Evolutionary conservation across 2,113 vertebrate species (phyloP), one percentile per base, ranked within the genome.

Genomic region (Paramormyrops kingsleyae): DNA sequence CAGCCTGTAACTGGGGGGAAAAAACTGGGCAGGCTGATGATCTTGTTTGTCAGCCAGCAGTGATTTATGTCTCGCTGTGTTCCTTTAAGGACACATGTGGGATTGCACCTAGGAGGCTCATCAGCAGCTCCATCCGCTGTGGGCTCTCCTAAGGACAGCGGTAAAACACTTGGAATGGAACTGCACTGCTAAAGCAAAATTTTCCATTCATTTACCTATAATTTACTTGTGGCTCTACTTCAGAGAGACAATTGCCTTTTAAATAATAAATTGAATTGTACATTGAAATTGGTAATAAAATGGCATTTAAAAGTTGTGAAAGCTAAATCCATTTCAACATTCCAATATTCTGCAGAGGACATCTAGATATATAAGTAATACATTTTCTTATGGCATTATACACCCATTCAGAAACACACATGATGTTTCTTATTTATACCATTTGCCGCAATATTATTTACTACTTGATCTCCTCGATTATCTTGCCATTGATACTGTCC

Each of bases 41-140:
- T 93, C 84, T 92, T 91, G n/a, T 91, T 2, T 91, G 89, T 93
- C 92, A 90, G 27, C 90, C 90, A 83, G 19, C 92, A 47, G 88
- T 95, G 94, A 96, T 96, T 96, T 95, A 95, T 91, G 91, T 92
- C 94, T 90, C 94, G 94, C 94, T 93, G 93, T 93, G 93, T 94
- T 92, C 93, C 93, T 93, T 94, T 92, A 94, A 93, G 93, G 92
- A 94, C 94, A 94, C 93, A 91, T 91, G 92, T 91, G 91, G 92
- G 89, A 92, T 91, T 92, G 95, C 95, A 96, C 95, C 95, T 96
- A 94, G 94, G 93, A 94, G 94, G 91, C 47, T 88, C 91, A 93
- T 95, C 92, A 90, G 91, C 87, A 89, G 49, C 92, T 91, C 90
- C 89, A 88, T 91, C 59, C 90, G 80, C 90, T 93, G 89, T 91